A percentile compares a stretch with the other conserved stretches of the same genome.
Evolutionary conservation across 1,140 invertebrate genomes (phyloP).

Genomic region (Drosophila rhopaloa): DNA sequence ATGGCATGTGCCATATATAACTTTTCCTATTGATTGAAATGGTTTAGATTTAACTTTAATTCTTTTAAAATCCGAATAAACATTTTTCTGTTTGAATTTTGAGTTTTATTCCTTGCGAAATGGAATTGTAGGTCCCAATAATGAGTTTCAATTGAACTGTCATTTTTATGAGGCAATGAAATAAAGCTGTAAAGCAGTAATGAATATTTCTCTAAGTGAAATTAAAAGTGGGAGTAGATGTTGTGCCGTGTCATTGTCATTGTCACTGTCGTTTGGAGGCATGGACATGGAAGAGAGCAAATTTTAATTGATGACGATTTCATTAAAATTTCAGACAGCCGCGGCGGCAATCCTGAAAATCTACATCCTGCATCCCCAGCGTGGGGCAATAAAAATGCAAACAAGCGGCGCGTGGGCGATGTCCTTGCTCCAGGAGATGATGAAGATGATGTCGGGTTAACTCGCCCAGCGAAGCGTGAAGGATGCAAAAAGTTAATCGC

Average conservation of each 20-base stretch:
- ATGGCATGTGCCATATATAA: too few species aligned
- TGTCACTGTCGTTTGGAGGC: slow-evolving; percentile 47
- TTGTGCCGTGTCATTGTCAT: slow-evolving; percentile 62
- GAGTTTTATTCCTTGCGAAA: too few species aligned
- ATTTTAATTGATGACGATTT: slow-evolving; percentile 84
- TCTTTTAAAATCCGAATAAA: too few species aligned
- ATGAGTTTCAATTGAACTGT: too few species aligned
- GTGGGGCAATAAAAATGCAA: slow-evolving; percentile 71
- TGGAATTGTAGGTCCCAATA: too few species aligned
- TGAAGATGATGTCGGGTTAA: slow-evolving; percentile 30
- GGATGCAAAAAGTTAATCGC: slow-evolving; percentile 83
- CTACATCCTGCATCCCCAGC: slow-evolving; percentile 46
- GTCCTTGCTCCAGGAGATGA: slow-evolving; percentile 27
- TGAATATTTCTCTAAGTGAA: slow-evolving; percentile 19
- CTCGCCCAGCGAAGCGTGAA: slow-evolving; percentile 60
- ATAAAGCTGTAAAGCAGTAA: background rate
- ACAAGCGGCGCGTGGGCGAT: slow-evolving; percentile 58
- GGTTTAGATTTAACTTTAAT: too few species aligned
- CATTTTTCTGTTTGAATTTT: too few species aligned
- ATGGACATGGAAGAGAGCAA: slow-evolving; percentile 63
- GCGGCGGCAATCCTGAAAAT: slow-evolving; percentile 57
- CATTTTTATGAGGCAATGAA: too few species aligned
- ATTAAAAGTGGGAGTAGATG: background rate
- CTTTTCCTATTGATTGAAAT: too few species aligned
- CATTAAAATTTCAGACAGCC: slow-evolving; percentile 66